A percentile compares a stretch with the other conserved stretches of the same genome.
Conservation (phyloP, 2,113 vertebrate genomes). For the Nettapus auritus region DNA sequence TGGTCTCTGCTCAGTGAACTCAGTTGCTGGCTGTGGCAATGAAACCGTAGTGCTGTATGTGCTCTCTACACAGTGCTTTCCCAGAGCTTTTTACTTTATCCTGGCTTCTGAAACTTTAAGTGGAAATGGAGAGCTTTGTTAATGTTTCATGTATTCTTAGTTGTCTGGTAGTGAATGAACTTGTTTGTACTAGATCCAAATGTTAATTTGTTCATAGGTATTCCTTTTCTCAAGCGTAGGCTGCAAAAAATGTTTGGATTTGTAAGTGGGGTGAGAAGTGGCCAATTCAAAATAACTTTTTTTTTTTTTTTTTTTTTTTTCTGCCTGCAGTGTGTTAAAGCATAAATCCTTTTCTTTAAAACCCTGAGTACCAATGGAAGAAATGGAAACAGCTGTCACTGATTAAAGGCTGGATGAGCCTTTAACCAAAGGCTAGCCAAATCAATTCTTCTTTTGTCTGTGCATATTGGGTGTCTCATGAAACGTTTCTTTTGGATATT, state of each 20-base stretch:
- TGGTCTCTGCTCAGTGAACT: neutral
- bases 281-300: neutral
- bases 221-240: neutral
- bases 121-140: neutral
- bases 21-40: neutral
- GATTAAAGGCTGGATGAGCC: neutral
- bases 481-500: neutral
- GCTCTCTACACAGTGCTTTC: neutral
- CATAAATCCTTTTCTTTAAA: neutral
- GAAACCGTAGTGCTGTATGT: neutral
- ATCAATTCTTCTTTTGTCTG: neutral
- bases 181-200: neutral
- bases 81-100: neutral
- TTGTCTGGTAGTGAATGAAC: neutral
- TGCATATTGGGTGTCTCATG: neutral
- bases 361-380: neutral
- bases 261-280: neutral
- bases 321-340: neutral
- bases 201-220: neutral
- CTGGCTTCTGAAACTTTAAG: neutral
- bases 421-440: neutral
- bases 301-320: no score
- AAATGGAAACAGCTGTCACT: neutral
- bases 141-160: neutral
- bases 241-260: neutral